Evolutionary conservation across 2,113 vertebrate species (phyloP).

Genomic region (Ovibos moschatus): DNA sequence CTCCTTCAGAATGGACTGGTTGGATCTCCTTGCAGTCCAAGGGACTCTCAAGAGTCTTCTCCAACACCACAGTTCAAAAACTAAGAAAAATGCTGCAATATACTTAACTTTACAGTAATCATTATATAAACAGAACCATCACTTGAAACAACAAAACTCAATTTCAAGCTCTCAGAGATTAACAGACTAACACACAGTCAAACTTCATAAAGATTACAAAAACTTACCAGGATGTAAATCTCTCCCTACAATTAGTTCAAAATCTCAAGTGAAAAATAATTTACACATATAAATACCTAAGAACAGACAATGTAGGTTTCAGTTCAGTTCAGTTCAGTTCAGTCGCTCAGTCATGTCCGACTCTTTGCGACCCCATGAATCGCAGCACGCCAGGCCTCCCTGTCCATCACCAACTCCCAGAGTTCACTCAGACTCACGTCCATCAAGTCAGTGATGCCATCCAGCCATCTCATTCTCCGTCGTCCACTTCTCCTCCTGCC

Average conservation of each 20-base stretch:
- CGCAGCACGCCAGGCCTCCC: no score
- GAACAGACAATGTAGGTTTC: neutral
- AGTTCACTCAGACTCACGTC: no score
- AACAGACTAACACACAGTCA: neutral
- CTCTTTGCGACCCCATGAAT: no score
- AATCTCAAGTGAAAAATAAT: neutral
- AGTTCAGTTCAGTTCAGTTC: no score
- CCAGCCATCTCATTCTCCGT: no score
- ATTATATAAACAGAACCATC: conserved; percentile 16
- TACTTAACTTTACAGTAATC: conserved; percentile 15
- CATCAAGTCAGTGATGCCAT: no score
- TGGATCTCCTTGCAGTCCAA: no score
- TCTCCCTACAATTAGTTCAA: neutral
- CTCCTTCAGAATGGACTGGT: no score
- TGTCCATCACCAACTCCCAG: no score
- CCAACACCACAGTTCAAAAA: neutral
- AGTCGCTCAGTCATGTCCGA: no score
- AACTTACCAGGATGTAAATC: neutral
- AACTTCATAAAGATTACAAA: conserved; percentile 21
- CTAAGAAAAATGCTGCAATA: neutral
- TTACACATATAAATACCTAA: neutral
- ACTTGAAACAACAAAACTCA: conserved; percentile 34
- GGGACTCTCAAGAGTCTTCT: no score
- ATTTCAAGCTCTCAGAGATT: neutral
- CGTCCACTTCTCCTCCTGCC: no score